These are phyloP conservation scores for Tenebrio molitor DNA, from an alignment of 1,140 invertebrate species.

Conservation along the genomic window DNA sequence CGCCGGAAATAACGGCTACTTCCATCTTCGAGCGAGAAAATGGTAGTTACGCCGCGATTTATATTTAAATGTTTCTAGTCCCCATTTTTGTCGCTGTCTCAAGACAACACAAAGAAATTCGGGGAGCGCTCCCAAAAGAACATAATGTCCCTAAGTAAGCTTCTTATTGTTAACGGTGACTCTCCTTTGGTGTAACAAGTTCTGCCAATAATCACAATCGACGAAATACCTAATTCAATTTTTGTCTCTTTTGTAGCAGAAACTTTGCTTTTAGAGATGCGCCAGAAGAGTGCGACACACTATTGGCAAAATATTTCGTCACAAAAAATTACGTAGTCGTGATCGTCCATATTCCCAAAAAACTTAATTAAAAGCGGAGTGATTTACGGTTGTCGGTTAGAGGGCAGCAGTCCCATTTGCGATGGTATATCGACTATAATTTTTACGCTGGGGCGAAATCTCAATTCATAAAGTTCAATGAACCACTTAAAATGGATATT, in stretches of 20 bases:
- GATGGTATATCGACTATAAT: conserved; percentile 39
- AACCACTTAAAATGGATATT: conserved; percentile 44
- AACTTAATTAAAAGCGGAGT: conserved; percentile 22
- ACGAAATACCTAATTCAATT: conserved; percentile 17
- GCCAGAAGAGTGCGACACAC: no score
- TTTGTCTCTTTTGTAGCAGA: conserved; percentile 1
- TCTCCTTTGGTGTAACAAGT: conserved; percentile 26
- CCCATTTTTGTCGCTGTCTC: no score
- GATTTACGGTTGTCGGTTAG: conserved; percentile 7
- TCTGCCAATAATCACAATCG: conserved; percentile 29
- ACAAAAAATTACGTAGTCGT: background rate
- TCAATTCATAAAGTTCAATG: conserved; percentile 42
- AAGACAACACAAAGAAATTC: conserved; percentile 4
- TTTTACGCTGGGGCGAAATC: conserved; percentile 17
- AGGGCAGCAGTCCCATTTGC: background rate
- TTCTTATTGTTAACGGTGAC: conserved; percentile 37
- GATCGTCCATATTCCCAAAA: background rate
- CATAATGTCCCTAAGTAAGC: conserved; percentile 26
- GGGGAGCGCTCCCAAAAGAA: background rate
- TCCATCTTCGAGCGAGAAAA: no score
- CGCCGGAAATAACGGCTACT: no score
- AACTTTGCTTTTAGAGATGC: conserved; percentile 23
- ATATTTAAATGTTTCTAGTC: no score
- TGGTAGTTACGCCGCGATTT: no score
- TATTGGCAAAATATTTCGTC: no score